Conservation (phyloP, 2,113 vertebrate genomes). For the Archocentrus centrarchus region DNA sequence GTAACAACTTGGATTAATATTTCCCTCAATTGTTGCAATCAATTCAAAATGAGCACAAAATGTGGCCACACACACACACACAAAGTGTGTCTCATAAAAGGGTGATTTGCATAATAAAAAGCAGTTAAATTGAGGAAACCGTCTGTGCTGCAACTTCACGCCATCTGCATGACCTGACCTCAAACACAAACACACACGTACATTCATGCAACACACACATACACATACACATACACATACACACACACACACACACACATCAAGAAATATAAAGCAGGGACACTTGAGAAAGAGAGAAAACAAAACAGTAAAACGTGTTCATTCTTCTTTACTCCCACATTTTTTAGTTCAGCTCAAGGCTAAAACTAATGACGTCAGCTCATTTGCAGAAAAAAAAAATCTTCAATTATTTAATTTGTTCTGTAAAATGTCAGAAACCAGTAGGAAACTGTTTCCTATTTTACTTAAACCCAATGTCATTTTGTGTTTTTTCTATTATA, state of each 20-base stretch:
- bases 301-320: constrained; percentile 15
- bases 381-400: background rate
- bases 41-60: constrained; percentile 47
- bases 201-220: constrained; percentile 13
- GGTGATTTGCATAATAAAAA: constrained; percentile 82
- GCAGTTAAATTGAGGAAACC: constrained; percentile 82
- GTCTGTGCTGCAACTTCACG: constrained; percentile 81
- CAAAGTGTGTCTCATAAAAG: constrained; percentile 74
- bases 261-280: constrained; percentile 52
- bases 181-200: constrained; percentile 48
- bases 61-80: constrained; percentile 22
- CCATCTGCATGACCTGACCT: constrained; percentile 84
- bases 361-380: background rate
- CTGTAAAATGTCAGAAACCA: background rate
- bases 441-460: background rate
- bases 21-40: constrained; percentile 49
- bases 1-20: constrained; percentile 43
- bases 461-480: background rate
- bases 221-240: constrained; percentile 26
- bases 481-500: no score
- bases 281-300: background rate
- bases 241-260: constrained; percentile 33
- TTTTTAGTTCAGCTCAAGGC: background rate
- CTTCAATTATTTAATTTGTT: background rate
- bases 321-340: background rate